Percentiles rank a stretch among this genome's conserved stretches.
Conservation (phyloP, 2,888 invertebrate genomes). For the Philhelius pedissequus region DNA sequence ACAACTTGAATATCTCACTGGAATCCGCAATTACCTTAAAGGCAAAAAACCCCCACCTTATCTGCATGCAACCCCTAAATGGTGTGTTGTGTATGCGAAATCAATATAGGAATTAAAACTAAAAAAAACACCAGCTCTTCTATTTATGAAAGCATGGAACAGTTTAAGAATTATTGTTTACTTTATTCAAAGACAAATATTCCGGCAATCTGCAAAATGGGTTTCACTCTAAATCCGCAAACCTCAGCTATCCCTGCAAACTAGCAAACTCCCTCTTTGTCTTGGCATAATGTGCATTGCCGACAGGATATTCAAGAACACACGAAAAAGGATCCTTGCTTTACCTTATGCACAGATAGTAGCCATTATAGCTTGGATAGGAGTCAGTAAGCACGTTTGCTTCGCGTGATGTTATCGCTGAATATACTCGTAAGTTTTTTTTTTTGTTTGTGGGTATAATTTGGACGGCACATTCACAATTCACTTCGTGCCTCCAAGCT, state of each 20-base stretch:
- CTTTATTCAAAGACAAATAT: conserved; percentile 62
- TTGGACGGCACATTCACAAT: conserved; percentile 24
- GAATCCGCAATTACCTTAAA: neutral
- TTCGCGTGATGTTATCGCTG: conserved; percentile 63
- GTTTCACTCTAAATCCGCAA: conserved; percentile 29
- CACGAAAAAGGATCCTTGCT: conserved; percentile 14
- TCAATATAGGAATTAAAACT: neutral
- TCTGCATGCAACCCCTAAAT: neutral
- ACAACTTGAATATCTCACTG: neutral
- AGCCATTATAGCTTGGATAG: conserved; percentile 42
- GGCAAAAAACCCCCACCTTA: conserved; percentile 12
- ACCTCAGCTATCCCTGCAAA: neutral
- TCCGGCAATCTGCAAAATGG: conserved; percentile 60
- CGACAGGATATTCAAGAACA: conserved; percentile 52
- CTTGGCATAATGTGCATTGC: conserved; percentile 58
- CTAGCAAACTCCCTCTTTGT: neutral
- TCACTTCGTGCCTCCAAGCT: neutral
- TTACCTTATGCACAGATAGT: conserved; percentile 59
- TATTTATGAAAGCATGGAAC: neutral
- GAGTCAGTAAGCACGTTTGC: conserved; percentile 61
- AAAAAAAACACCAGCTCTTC: neutral
- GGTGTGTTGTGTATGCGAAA: neutral
- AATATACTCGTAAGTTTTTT: conserved; percentile 2
- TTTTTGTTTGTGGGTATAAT: conserved; percentile 5
- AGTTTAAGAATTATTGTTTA: neutral